phyloP scores from a whole-genome alignment of 2,888 invertebrate genomes.

The Antheraea assamensis region DNA sequence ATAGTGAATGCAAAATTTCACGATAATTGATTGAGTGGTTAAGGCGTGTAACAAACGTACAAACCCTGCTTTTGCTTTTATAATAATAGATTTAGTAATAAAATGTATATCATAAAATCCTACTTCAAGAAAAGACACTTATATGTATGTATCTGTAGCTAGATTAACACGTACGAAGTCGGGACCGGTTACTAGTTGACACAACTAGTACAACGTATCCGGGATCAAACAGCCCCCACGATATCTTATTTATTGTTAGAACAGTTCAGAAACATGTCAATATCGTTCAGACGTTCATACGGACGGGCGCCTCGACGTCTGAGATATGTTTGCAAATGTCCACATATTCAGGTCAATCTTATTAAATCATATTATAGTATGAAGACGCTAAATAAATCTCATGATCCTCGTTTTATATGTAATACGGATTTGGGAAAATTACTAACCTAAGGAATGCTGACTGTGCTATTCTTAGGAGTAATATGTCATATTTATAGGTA shows the following conservation, averaged over 20 bases:
- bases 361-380: constrained; percentile 6
- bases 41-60: too few species aligned
- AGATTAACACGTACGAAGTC: too few species aligned
- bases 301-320: constrained; percentile 22
- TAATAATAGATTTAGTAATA: too few species aligned
- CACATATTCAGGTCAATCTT: constrained; percentile 13
- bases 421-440: neutral
- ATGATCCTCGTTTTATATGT: neutral
- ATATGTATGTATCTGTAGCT: too few species aligned
- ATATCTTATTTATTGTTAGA: constrained; percentile 7
- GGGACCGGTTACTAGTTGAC: too few species aligned
- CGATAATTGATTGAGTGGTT: too few species aligned
- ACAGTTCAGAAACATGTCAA: constrained; percentile 14
- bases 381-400: neutral
- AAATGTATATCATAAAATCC: too few species aligned
- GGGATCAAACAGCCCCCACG: neutral
- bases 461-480: neutral
- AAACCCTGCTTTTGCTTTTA: too few species aligned
- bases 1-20: too few species aligned
- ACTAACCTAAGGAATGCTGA: neutral
- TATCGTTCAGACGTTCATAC: neutral
- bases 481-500: neutral
- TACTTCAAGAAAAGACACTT: too few species aligned
- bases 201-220: neutral
- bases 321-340: constrained; percentile 23